Conservation (phyloP, 2,888 invertebrate species). For the Melolontha melolontha region DNA sequence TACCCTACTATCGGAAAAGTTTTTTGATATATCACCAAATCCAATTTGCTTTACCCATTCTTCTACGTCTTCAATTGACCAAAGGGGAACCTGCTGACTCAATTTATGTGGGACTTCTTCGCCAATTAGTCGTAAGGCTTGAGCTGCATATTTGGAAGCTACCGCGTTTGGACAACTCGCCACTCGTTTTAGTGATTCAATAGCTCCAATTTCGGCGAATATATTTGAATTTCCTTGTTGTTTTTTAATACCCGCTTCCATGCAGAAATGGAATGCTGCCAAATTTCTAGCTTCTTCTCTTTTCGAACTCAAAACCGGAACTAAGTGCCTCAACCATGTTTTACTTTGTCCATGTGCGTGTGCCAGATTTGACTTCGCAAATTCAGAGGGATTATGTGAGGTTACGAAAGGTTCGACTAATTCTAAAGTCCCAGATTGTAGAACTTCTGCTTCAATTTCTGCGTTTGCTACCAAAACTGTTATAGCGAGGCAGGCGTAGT, state of each 20-base stretch:
- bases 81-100: slow-evolving; percentile 97
- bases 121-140: slow-evolving; percentile 91
- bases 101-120: slow-evolving; percentile 98
- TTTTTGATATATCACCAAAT: slow-evolving; percentile 83
- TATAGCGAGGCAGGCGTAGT: slow-evolving; percentile 98
- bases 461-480: slow-evolving; percentile 96
- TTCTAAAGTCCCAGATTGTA: slow-evolving; percentile 95
- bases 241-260: slow-evolving; percentile 99
- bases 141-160: slow-evolving; percentile 96
- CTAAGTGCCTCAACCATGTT: slow-evolving; percentile 92
- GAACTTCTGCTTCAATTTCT: slow-evolving; percentile 96
- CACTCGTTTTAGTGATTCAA: slow-evolving; percentile 94
- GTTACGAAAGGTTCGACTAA: slow-evolving; percentile 97
- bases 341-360: slow-evolving; percentile 97
- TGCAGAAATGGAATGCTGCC: slow-evolving; percentile 98
- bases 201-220: slow-evolving; percentile 94
- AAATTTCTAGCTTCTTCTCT: slow-evolving; percentile 95
- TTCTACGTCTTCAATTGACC: slow-evolving; percentile 96
- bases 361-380: slow-evolving; percentile 90
- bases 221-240: slow-evolving; percentile 91
- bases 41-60: slow-evolving; percentile 99
- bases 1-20: slow-evolving; percentile 92
- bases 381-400: slow-evolving; percentile 93
- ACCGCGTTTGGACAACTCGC: slow-evolving; percentile 98
- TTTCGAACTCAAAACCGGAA: slow-evolving; percentile 94